Evolutionary conservation across 2,888 invertebrate genomes (phyloP), one percentile per base, ranked within the genome.

Genomic region (Eupsilia transversa): DNA sequence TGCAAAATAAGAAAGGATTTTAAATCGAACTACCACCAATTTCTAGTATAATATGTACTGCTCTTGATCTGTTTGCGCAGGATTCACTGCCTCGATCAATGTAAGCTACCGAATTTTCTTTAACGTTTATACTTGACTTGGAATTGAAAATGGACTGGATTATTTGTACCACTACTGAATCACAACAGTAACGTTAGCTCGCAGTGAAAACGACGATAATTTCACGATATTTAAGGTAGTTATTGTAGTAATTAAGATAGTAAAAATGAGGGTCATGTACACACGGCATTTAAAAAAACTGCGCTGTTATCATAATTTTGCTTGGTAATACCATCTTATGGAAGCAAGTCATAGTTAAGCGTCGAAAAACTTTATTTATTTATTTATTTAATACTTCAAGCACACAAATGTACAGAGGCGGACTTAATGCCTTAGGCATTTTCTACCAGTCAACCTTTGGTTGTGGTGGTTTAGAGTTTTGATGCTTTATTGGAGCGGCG

Each of bases 151-250:
- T 27, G 33, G 12, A 7, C 4, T 49, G 33, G 10, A 17, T 20
- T n/a, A 43, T 38, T 46, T 43, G 6, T 38, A 38, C 30, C 30
- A 46, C 23, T 17, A 49, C 5, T 23, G 3, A 17, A 63, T 49
- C 1, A 7, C 43, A 52, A 7, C 43, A 52, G 14, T 30, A 12
- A 54, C 30, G 7, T 9, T 46, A 27, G 2, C 23, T 23, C 3
- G 23, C 38, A 70, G 5, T 78, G 52, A 56, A 60, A 61, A 79
- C 71, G 79, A 79, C 33, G 76, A 76, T 23, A 14, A 33, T 49
- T 33, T 71, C 27, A 54, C 52, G 38, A 27, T 68, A 52, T 38
- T 30, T n/a, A n/a, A 30, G 7, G n/a, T 38, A 57, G n/a, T 9
- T 60, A 77, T 69, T 52, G 35, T 52, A 46, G 43, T 54, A 75